These are phyloP conservation scores for Hemaris fuciformis DNA, from an alignment of 2,888 invertebrate genomes.

Conservation along the genomic window DNA sequence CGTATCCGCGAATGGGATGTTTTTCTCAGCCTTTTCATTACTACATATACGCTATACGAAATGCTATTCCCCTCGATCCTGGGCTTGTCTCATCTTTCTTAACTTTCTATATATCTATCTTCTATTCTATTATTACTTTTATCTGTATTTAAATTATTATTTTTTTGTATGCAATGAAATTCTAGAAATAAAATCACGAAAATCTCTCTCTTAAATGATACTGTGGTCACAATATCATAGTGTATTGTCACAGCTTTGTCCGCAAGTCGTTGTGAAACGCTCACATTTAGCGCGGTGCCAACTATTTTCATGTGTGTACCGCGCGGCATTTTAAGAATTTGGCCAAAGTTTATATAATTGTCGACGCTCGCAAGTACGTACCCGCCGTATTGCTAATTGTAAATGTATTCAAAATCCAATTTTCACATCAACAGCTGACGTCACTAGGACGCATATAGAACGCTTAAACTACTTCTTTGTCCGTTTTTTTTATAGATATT, in stretches of 20 bases:
- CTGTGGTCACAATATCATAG: background rate
- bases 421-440: background rate
- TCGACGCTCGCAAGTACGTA: constrained; percentile 9
- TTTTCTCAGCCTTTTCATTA: no score
- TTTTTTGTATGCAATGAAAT: no score
- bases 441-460: background rate
- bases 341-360: constrained; percentile 13
- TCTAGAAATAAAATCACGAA: no score
- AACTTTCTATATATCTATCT: no score
- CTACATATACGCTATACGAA: no score
- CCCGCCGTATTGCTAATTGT: background rate
- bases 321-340: constrained; percentile 13
- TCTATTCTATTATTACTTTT: no score
- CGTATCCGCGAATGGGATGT: no score
- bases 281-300: constrained; percentile 25
- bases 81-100: no score
- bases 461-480: background rate
- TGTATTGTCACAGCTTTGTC: background rate
- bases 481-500: background rate
- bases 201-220: background rate
- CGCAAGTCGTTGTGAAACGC: background rate
- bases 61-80: no score
- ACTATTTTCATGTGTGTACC: constrained; percentile 21
- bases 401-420: background rate
- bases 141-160: no score